These are phyloP conservation scores for Tauraco erythrolophus DNA, from an alignment of 2,113 vertebrate genomes.

Conservation along the genomic window DNA sequence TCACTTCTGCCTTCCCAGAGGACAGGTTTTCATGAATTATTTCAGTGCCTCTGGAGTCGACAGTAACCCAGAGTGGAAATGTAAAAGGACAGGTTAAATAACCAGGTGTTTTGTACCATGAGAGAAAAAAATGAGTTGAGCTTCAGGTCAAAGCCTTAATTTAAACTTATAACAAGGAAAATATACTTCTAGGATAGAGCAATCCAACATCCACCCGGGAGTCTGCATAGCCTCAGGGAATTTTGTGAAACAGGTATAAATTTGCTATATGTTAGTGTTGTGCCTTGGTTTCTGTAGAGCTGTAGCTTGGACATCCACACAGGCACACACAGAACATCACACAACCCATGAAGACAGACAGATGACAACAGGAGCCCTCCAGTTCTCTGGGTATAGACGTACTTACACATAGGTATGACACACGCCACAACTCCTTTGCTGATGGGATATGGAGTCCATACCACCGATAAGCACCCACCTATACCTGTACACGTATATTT, in stretches of 20 bases:
- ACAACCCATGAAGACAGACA: neutral
- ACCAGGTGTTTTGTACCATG: conserved; percentile 63
- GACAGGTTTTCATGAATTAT: conserved; percentile 55
- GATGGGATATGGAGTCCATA: neutral
- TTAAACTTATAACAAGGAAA: conserved; percentile 58
- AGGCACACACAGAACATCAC: neutral
- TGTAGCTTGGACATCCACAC: neutral
- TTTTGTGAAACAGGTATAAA: conserved; percentile 41
- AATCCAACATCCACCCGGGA: neutral
- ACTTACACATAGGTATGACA: neutral
- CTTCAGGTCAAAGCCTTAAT: conserved; percentile 57
- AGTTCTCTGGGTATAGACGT: neutral
- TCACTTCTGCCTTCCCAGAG: conserved; percentile 27
- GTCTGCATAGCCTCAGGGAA: neutral
- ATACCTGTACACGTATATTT: neutral
- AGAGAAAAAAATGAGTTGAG: conserved; percentile 59
- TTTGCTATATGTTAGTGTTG: neutral
- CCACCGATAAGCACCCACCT: neutral
- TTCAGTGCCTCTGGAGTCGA: conserved; percentile 6
- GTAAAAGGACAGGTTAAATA: conserved; percentile 67
- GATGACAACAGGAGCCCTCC: neutral
- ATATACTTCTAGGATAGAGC: conserved; percentile 4
- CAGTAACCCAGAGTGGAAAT: conserved; percentile 61
- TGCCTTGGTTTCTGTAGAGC: neutral
- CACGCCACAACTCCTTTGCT: neutral